Base-by-base conservation (phyloP, 2,797 vertebrate genomes). In the Leptatherina wallacei region DNA sequence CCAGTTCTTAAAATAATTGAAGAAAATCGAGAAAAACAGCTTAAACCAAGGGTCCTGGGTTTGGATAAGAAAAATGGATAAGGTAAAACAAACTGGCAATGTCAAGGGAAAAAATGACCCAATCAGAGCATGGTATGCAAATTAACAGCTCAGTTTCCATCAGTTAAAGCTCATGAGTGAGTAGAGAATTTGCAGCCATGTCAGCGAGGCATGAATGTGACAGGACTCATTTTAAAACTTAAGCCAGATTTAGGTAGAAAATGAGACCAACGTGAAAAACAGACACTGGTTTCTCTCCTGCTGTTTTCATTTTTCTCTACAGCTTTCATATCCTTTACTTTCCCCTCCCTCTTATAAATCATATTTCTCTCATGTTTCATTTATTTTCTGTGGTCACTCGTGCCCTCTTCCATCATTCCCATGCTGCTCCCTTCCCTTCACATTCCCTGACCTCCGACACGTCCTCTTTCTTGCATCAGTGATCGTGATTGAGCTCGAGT, bases 361-460 rank as follows among this genome's bases (percentile, higher is more conserved):
- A 54, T 14, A 27, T 27, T 29, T 29, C 27, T 40, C 35, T 62
- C 35, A 44, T 24, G 51, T 54, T 3, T 24, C 32, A 27, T 54
- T 56, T 35, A 63, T 65, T 65, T 4, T 29, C 54, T 3, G 22
- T 22, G 11, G n/a, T 18, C 30, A n/a, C 36, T 44, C 65, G 60
- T 24, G 36, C 57, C 57, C 30, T 18, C 18, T 9, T 24, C 35
- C 24, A 30, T 36, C 62, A 52, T 51, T 49, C 14, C 38, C 29
- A 2, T 22, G 52, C 29, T 13, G 56, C 44, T 57, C 57, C 62
- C 58, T 60, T 58, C 65, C 62, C 68, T 68, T 69, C 70, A 66
- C 71, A 38, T 76, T 52, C 58, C 55, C 71, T 82, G 85, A 84
- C 82, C 84, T 78, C 73, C 42, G 76, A 77, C 78, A 58, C 1